phyloP scores from a whole-genome alignment of 2,113 vertebrate genomes.

The Rhodinocichla rosea region DNA sequence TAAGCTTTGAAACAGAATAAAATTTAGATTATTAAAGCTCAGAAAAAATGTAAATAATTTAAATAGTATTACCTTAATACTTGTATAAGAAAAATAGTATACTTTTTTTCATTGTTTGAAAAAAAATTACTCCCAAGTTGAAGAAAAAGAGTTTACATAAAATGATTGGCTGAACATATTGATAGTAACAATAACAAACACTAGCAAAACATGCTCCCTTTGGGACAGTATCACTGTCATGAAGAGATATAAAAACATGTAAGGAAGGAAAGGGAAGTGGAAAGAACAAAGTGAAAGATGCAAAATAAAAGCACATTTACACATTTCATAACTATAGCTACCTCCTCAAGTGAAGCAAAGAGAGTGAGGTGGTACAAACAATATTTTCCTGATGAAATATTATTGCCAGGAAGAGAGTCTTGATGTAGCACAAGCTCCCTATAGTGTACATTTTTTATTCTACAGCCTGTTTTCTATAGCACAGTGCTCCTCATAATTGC shows the following conservation, averaged over 20 bases:
- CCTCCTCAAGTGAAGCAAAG: neutral
- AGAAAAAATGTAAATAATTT: neutral
- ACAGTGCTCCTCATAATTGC: neutral
- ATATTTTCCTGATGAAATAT: neutral
- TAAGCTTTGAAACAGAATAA: neutral
- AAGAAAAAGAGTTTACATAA: neutral
- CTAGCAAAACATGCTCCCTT: neutral
- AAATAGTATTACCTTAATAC: neutral
- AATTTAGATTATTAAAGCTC: neutral
- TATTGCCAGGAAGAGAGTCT: neutral
- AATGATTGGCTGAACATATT: neutral
- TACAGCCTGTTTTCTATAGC: neutral
- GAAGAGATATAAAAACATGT: neutral
- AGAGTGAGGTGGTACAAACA: neutral
- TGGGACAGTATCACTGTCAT: neutral
- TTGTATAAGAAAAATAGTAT: neutral
- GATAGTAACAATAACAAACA: neutral
- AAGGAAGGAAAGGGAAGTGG: neutral
- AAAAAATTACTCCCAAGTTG: neutral
- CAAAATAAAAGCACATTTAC: neutral
- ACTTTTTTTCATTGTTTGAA: neutral
- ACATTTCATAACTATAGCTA: neutral
- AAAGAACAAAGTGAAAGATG: neutral
- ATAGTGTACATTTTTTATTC: neutral
- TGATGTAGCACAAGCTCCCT: conserved; percentile 25